phyloP scores from a whole-genome alignment of 2,113 vertebrate species.

The Vidua macroura region DNA sequence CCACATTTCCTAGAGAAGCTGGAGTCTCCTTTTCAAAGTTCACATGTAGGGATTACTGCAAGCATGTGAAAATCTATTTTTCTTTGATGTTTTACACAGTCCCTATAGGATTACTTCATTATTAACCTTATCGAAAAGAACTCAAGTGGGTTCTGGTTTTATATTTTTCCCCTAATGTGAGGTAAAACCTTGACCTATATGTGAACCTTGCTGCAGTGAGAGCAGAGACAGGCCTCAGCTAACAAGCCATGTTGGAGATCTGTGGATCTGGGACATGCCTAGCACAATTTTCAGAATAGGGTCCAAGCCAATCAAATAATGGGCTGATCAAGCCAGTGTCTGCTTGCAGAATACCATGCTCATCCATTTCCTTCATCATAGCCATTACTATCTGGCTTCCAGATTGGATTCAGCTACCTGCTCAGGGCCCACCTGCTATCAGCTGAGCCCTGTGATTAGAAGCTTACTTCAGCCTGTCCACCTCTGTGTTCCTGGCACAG shows the following conservation, averaged over 20 bases:
- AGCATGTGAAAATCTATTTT: background rate
- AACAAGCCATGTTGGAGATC: fast-evolving
- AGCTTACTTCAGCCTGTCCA: background rate
- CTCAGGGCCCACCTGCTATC: background rate
- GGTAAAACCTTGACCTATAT: background rate
- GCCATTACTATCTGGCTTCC: background rate
- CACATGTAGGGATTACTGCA: background rate
- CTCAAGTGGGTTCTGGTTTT: background rate
- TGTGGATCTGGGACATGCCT: background rate
- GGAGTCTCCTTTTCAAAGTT: background rate
- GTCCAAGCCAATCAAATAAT: background rate
- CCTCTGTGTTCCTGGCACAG: background rate
- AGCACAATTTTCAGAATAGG: background rate
- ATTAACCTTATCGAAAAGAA: background rate
- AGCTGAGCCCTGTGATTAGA: background rate
- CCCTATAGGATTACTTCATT: background rate
- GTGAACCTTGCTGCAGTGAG: background rate
- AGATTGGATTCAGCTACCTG: background rate
- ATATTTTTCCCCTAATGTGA: background rate
- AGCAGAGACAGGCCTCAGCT: background rate
- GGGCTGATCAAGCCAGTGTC: background rate
- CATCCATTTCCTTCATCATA: background rate
- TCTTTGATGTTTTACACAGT: background rate
- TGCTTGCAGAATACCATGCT: background rate
- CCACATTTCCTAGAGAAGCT: background rate